Evolutionary conservation across 2,113 vertebrate species (phyloP), one percentile per base, ranked within the genome.

Genomic region (Nyctibius bracteatus): DNA sequence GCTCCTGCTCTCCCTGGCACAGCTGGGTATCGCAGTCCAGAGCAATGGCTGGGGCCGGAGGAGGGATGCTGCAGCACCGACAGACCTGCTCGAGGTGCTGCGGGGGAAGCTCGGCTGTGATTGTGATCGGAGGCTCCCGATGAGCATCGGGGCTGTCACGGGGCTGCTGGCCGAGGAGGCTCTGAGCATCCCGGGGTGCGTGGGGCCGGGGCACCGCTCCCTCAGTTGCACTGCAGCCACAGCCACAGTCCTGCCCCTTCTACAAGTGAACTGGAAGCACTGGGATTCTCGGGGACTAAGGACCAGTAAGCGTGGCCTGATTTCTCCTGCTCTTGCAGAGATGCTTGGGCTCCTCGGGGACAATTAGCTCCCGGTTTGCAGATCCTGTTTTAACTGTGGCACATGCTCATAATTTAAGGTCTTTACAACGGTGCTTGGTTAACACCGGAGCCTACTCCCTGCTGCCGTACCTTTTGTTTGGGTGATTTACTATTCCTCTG

Each of bases 401-500:
- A 84, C 89, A 12, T 94, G 97, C 88, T 96, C 84, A 55, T 94
- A 9, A 96, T 94, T 96, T 62, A 59, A 86, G 81, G 39, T 87
- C 92, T 94, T 94, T 91, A 89, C 92, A 66, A 1, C 1, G 8
- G 91, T 2, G 83, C 94, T 92, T 87, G 86, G 92, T 92, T 93
- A 96, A 95, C 81, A 70, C 92, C 12, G 33, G 91, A 95, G 94
- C 94, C 96, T 85, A 25, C 96, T 96, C 94, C 90, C 95, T 4
- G 77, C 96, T 95, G 95, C 94, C 25, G 1, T 58, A 77, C 92
- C 92, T 91, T 97, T 96, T 94, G 91, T 97, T 85, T 51, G 95
- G 91, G 84, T 92, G 97, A 97, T 96, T 97, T 97, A 97, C 95
- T 80, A 20, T 47, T 91, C 84, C 95, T 94, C 91, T 85, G 96